These are phyloP conservation scores for Coremacera marginata DNA, from an alignment of 2,888 invertebrate genomes.

Conservation along the genomic window DNA sequence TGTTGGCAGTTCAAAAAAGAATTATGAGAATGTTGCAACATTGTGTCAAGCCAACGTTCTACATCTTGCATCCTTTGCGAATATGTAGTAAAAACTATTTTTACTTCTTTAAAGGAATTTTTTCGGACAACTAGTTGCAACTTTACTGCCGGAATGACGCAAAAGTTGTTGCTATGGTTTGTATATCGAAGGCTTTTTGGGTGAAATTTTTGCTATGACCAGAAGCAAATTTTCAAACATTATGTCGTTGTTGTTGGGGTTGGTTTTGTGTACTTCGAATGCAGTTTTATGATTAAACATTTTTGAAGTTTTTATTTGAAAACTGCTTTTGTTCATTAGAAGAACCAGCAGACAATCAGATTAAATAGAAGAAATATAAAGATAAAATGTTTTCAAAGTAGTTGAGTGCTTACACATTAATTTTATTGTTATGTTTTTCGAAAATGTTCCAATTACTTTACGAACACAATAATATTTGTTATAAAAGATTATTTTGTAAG, in stretches of 20 bases:
- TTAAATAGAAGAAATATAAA: background rate
- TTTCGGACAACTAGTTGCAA: background rate
- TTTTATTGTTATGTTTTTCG: no score
- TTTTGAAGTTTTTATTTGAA: background rate
- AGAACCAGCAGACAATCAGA: background rate
- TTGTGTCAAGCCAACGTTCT: background rate
- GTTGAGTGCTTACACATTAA: no score
- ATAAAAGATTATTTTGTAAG: no score
- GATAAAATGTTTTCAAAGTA: background rate
- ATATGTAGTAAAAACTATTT: constrained; percentile 1
- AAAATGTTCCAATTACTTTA: no score
- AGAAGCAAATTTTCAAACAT: background rate
- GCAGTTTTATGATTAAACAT: constrained; percentile 1
- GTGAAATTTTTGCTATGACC: background rate
- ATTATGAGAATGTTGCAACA: background rate
- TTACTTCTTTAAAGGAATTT: background rate
- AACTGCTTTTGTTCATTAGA: background rate
- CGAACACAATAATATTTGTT: no score
- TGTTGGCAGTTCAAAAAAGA: constrained; percentile 2
- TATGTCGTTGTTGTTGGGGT: background rate
- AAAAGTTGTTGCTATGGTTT: no score
- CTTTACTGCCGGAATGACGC: background rate
- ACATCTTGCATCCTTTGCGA: background rate
- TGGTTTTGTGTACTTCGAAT: background rate
- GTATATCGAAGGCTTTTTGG: no score